A percentile compares a stretch with the other conserved stretches of the same genome.
Conservation (phyloP, 92 coral and sea anemone species). For the Palythoa caribaeorum region DNA sequence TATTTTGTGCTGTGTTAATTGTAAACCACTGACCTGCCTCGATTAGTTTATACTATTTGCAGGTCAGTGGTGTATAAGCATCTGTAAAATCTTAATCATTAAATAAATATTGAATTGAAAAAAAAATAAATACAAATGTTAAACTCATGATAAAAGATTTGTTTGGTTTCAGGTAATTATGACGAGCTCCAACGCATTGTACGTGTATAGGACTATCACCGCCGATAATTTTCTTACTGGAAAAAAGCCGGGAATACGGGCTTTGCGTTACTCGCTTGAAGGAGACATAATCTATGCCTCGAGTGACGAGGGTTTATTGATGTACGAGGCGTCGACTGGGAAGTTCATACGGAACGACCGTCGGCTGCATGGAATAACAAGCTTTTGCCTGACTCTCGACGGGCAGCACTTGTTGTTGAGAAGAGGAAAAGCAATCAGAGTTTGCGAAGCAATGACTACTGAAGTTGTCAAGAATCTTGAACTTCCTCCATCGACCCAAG, state of each 20-base stretch:
- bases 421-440: not conserved
- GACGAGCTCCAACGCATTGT: conserved; percentile 38
- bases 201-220: conserved; percentile 52
- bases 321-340: conserved; percentile 59
- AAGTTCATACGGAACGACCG: conserved; percentile 26
- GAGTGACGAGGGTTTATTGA: conserved; percentile 45
- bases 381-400: conserved; percentile 39
- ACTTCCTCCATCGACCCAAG: conserved; percentile 24
- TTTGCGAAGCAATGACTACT: conserved; percentile 41
- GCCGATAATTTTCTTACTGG: conserved; percentile 3
- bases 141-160: not conserved
- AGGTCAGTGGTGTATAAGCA: too few relatives aligned
- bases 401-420: conserved; percentile 48
- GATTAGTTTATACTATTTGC: too few relatives aligned
- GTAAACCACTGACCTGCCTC: too few relatives aligned
- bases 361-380: not conserved
- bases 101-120: too few relatives aligned
- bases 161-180: conserved; percentile 23
- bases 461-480: not conserved
- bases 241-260: conserved; percentile 40
- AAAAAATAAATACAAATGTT: not conserved
- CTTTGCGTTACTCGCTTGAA: conserved; percentile 55
- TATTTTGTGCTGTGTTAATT: too few relatives aligned
- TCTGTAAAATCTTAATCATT: too few relatives aligned
- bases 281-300: conserved; percentile 58